Evolutionary conservation across 2,797 vertebrate species (phyloP).

Genomic region (Siniperca scherzeri): DNA sequence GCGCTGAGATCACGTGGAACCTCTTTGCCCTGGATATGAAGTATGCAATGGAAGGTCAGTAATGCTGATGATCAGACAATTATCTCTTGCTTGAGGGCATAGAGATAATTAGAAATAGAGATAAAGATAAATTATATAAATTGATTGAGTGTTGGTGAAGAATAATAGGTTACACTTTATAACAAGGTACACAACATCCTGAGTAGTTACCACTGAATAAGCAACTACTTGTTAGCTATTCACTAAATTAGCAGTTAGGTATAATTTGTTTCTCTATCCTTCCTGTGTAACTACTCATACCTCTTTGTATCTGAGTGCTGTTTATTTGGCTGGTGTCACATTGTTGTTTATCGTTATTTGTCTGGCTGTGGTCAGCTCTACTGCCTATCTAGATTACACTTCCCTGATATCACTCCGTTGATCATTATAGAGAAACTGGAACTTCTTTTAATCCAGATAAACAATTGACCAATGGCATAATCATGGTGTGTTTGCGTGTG

Average conservation of each 20-base stretch:
- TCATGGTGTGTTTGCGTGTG: conserved; percentile 12
- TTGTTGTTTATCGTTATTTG: conserved; percentile 51
- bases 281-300: background rate
- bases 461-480: conserved; percentile 43
- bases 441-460: conserved; percentile 58
- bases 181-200: background rate
- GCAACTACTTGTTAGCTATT: background rate
- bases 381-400: conserved; percentile 64
- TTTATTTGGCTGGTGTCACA: conserved; percentile 51
- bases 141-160: conserved; percentile 22
- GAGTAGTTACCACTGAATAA: background rate
- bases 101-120: background rate
- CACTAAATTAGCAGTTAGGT: conserved; percentile 4
- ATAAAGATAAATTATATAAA: conserved; percentile 17
- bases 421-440: conserved; percentile 53
- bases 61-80: conserved; percentile 20
- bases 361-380: conserved; percentile 53
- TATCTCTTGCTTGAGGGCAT: conserved; percentile 7
- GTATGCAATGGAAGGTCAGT: conserved; percentile 98
- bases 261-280: background rate
- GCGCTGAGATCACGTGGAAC: conserved; percentile 95
- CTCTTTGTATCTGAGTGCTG: conserved; percentile 23
- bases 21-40: conserved; percentile 98
- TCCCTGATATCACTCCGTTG: conserved; percentile 45
- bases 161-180: background rate